Evolutionary conservation across 2,113 vertebrate species (phyloP), one percentile per base, ranked within the genome.

Genomic region (Rhinolophus ferrumequinum): DNA sequence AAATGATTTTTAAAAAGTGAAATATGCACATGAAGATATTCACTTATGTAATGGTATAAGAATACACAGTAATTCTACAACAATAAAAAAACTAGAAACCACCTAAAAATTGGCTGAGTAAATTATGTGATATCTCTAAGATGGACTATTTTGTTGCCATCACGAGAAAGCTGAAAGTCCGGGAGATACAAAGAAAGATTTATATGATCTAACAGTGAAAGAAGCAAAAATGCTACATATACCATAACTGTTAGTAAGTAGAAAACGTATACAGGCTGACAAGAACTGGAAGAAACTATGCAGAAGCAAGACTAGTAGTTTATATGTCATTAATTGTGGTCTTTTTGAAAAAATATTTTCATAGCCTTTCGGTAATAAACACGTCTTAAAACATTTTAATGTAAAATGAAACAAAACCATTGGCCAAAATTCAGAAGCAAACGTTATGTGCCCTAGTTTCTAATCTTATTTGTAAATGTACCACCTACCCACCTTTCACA

Each of bases 321-420:
- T 72, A 58, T 81, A 26, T 30, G 47, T 52, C 67, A 64, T 21
- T 62, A 85, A 54, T 0, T 47, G 24, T 89, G 28, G 7, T 66
- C 24, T 85, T 96, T 69, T 87, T 50, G 66, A 56, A 84, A 91
- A 90, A 35, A 56, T 47, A 83, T 62, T 62, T 86, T 30, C 62
- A 82, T 6, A 90, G 80, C 41, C 92, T 80, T 94, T 88, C 19
- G 73, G 28, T 56, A 82, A 90, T 41, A 86, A 92, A 94, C 84
- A 16, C 60, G 3, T 83, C 86, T 95, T 67, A 47, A 73, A 88
- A 79, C 44, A 60, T 80, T 79, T 44, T 64, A 66, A 73, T 18
- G 12, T 69, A 88, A 94, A 95, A n/a, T 3, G 62, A 95, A 95
- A 88, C 26, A 89, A 84, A 95, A 11, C 10, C 41, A 83, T 30